Conservation (phyloP, 2,797 vertebrate genomes). For the Clarias platycephalus region DNA sequence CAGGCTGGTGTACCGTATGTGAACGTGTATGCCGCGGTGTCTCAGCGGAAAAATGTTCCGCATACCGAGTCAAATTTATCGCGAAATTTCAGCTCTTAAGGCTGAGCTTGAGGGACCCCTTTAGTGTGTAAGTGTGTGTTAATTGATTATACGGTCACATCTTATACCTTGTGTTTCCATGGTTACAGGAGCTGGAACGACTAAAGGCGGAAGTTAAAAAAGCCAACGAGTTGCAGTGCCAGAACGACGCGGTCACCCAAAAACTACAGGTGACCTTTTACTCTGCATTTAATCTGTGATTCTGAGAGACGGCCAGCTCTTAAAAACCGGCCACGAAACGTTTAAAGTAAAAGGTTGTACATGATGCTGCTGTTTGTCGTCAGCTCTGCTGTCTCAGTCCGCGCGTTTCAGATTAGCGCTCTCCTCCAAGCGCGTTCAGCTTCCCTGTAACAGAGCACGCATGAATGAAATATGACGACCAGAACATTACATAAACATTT, state of each 20-base stretch:
- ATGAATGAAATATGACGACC: neutral
- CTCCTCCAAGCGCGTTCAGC: neutral
- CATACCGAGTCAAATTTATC: no score
- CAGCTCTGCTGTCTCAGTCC: neutral
- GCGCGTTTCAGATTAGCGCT: neutral
- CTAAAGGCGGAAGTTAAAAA: constrained; percentile 90
- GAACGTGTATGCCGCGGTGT: no score
- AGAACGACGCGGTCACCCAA: constrained; percentile 84
- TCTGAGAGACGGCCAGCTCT: neutral
- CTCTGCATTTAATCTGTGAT: neutral
- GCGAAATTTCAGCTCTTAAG: no score
- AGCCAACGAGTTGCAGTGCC: constrained; percentile 84
- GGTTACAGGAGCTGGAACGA: constrained; percentile 88
- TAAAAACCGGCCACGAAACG: neutral
- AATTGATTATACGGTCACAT: neutral
- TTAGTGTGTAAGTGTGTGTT: neutral
- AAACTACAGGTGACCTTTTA: constrained; percentile 80
- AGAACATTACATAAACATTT: neutral
- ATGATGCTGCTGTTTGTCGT: neutral
- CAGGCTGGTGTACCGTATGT: neutral
- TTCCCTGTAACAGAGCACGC: neutral
- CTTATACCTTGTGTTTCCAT: neutral
- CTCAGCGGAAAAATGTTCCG: no score
- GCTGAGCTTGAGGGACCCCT: no score
- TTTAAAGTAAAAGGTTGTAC: no score